Percentiles rank a stretch among this genome's conserved stretches.
Evolutionary conservation across 64 coral and sea anemone species (phyloP).

Genomic region (Porites australiensis): DNA sequence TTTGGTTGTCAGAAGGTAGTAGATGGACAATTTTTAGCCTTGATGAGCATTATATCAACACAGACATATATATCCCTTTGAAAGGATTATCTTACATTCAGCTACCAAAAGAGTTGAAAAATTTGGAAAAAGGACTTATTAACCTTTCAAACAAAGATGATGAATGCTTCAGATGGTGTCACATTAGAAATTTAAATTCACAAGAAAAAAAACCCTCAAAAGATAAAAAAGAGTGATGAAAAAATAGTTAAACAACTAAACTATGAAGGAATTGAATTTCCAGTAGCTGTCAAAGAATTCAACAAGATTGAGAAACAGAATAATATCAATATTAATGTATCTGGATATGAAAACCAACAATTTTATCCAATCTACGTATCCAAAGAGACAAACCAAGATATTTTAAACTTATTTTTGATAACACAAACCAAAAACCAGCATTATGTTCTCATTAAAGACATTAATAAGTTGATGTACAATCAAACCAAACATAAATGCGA

Average conservation of each 20-base stretch:
- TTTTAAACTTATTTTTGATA: not conserved
- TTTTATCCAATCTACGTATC: slow-evolving; percentile 22
- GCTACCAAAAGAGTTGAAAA: not conserved
- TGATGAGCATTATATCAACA: not conserved
- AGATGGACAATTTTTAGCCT: not conserved
- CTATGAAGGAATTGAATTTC: not conserved
- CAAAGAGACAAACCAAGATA: not conserved
- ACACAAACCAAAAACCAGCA: slow-evolving; percentile 14
- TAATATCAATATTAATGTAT: not conserved
- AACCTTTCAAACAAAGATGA: not conserved
- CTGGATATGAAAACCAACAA: slow-evolving; percentile 4
- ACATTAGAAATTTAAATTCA: not conserved
- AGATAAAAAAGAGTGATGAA: not conserved
- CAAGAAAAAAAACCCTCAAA: not conserved
- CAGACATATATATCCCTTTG: not conserved
- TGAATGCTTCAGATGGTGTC: slow-evolving; percentile 7
- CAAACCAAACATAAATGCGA: slow-evolving; percentile 10
- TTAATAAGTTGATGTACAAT: slow-evolving; percentile 23
- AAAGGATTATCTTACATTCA: not conserved
- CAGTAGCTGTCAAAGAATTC: not conserved
- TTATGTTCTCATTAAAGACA: slow-evolving; percentile 18
- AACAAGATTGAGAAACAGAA: not conserved
- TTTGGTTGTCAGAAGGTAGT: not conserved
- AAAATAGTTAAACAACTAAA: not conserved
- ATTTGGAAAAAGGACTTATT: no score